Evolutionary conservation across 2,113 vertebrate genomes (phyloP), one percentile per base, ranked within the genome.

Genomic region (Desmodus rotundus): DNA sequence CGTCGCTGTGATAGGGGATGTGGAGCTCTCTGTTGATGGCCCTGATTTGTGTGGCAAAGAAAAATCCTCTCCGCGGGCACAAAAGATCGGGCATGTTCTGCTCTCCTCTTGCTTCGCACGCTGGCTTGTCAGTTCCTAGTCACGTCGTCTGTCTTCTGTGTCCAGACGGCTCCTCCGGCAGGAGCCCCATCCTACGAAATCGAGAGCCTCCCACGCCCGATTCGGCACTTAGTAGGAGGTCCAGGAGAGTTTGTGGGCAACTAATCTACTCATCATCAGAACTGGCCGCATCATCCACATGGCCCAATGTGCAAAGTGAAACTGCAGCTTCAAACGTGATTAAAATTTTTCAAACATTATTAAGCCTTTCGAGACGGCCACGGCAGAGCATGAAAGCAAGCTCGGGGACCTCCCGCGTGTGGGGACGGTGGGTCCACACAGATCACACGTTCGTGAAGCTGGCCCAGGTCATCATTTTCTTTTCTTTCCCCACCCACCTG

Each of bases 401-500:
- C 8, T 0, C 5, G 47, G 72, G 12, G 6, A 2, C 47, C 28
- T 65, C 4, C 52, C 17, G 19, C 3, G 1, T 2, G 24, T 2
- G 3, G 38, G 14, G 8, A 3, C 31, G 17, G 6, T 4, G 67
- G 17, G 54, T 43, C 11, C 15, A 12, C 12, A 0, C 3, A 4
- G 17, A 28, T 11, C 4, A 4, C 20, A 54, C 9, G 7, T 67
- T 28, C 14, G 5, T 1, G 22, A 54, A 67, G 41, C 36, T 2
- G 16, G 13, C 26, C 73, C 61, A 17, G 76, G 65, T 26, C 38
- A 58, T 50, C 6, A 15, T 15, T 31, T 31, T 15, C 61, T 31
- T 61, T 28, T 63, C 24, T 26, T 31, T 31, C 3, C 28, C 61
- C 96, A 98, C 98, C n/a, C 98, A 98, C 99, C 99, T 99, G 99